Evolutionary conservation across 2,113 vertebrate species (phyloP), one percentile per base, ranked within the genome.

Genomic region (Brachirus orientalis): DNA sequence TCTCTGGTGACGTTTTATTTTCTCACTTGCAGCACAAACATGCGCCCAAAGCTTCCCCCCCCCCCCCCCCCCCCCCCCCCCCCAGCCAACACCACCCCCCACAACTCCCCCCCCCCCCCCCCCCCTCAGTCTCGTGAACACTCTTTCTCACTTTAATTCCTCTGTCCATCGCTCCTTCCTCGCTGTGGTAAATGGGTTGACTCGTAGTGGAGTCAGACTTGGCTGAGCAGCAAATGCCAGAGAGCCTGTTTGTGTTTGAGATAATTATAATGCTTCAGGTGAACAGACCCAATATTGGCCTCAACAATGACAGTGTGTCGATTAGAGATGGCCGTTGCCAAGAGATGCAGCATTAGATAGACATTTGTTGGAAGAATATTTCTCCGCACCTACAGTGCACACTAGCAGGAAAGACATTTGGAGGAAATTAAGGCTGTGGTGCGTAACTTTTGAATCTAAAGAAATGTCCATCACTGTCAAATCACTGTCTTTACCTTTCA

Each of bases 201-300:
- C 28, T 28, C 28, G 28, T 28, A 28, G 28, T 28, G 28, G 28
- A 28, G 28, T 28, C 28, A 28, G 28, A 28, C 28, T 28, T 28
- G 28, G 2, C 28, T 28, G 28, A 28, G 28, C 36, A 44, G 58
- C 68, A 19, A 54, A 47, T 11, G 43, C 46, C 72, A 2, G 3
- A 41, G 57, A 66, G 62, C 43, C 41, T 77, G 74, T 86, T 88
- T 84, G 78, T 87, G 77, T 81, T 51, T 13, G 35, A 19, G 59
- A 86, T 86, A 69, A 80, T 71, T 69, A 78, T 66, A 68, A 79
- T 73, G 59, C 81, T 78, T 73, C 17, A 55, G 62, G 67, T 44
- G 57, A 63, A 20, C 16, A 58, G 40, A 52, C 43, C 50, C 65
- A 62, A 50, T 56, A 76, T 79, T 68, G 47, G 69, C 61, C 59